A percentile compares a stretch with the other conserved stretches of the same genome.
phyloP scores from a whole-genome alignment of 1,140 invertebrate genomes.

The Diorhabda carinulata region DNA sequence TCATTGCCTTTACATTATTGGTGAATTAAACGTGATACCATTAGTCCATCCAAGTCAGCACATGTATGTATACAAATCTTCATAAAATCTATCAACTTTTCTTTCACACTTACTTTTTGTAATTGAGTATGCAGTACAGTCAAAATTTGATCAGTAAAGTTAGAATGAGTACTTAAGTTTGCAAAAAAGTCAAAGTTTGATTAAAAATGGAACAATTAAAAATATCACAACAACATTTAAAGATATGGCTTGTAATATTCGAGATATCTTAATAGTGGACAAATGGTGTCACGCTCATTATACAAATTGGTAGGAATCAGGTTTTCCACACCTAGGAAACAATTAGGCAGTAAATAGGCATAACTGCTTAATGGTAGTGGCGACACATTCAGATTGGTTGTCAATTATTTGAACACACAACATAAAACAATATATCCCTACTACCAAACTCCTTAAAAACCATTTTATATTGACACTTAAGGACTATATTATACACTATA shows the following conservation, averaged over 20 bases:
- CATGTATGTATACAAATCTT: too few species aligned
- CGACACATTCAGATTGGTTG: constrained; percentile 43
- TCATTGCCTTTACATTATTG: not conserved
- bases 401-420: constrained; percentile 43
- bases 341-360: constrained; percentile 4
- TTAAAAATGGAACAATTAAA: too few species aligned
- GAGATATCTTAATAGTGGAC: not conserved
- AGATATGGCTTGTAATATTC: too few species aligned
- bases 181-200: too few species aligned
- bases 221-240: too few species aligned
- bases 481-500: constrained; percentile 41
- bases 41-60: not conserved
- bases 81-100: too few species aligned
- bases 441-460: constrained; percentile 45
- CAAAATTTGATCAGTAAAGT: too few species aligned
- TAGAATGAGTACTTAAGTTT: too few species aligned
- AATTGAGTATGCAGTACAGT: too few species aligned
- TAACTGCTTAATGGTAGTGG: not conserved
- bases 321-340: constrained; percentile 13
- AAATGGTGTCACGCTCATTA: not conserved
- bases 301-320: not conserved
- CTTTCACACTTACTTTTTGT: too few species aligned
- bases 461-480: constrained; percentile 46
- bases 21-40: not conserved
- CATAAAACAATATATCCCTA: constrained; percentile 43